phyloP scores from a whole-genome alignment of 2,113 vertebrate genomes.

The Macroglossus sobrinus region DNA sequence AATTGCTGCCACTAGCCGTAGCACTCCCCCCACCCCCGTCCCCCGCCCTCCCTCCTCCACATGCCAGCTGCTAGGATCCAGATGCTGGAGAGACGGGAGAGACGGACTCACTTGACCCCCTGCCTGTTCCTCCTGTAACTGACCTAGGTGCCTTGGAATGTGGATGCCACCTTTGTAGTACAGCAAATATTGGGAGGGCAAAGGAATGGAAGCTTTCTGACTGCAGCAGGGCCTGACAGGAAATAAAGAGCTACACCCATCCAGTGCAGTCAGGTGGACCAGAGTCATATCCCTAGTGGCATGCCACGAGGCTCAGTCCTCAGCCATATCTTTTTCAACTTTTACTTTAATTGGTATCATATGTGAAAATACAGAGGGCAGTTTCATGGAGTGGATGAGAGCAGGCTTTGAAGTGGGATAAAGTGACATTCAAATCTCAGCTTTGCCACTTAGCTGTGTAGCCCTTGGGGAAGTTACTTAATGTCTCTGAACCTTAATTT shows the following conservation, averaged over 20 bases:
- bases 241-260: background rate
- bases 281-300: background rate
- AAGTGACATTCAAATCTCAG: background rate
- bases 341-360: background rate
- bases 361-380: background rate
- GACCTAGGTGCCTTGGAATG: background rate
- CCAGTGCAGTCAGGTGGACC: fast-evolving
- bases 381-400: background rate
- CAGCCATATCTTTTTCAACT: background rate
- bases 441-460: background rate
- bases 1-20: background rate
- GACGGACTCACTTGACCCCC: background rate
- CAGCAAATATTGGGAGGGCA: background rate
- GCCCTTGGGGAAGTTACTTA: background rate
- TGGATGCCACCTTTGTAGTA: background rate
- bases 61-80: background rate
- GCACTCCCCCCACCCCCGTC: background rate
- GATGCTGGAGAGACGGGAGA: background rate
- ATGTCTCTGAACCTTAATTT: background rate
- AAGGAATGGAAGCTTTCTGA: background rate
- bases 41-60: background rate
- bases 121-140: background rate
- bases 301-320: background rate
- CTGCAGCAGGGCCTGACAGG: background rate
- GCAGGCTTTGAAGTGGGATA: background rate